Evolutionary conservation across 2,113 vertebrate species (phyloP).

Genomic region (Plectropomus leopardus): DNA sequence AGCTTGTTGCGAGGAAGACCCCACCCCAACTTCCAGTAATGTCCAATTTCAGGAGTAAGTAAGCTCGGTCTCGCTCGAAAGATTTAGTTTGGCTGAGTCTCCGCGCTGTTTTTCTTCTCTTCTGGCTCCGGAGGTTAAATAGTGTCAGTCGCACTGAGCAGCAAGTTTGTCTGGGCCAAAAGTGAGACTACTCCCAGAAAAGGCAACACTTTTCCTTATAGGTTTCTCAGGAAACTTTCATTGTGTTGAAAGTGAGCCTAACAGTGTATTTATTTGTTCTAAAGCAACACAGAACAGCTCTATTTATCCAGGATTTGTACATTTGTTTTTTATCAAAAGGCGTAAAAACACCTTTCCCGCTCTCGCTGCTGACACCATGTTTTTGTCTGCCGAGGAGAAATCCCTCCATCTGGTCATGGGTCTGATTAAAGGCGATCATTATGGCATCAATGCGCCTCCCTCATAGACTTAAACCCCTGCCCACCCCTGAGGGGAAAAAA

Average conservation of each 20-base stretch:
- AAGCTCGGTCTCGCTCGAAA: slow-evolving; percentile 55
- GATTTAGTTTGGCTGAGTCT: slow-evolving; percentile 73
- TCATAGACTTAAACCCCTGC: slow-evolving; percentile 76
- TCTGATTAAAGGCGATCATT: slow-evolving; percentile 86
- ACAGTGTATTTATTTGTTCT: slow-evolving; percentile 60
- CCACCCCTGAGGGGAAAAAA: slow-evolving; percentile 72
- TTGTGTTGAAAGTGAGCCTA: slow-evolving; percentile 20
- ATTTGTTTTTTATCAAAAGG: slow-evolving; percentile 63
- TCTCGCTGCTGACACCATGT: slow-evolving; percentile 71
- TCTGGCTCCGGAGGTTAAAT: slow-evolving; percentile 75
- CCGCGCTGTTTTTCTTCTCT: slow-evolving; percentile 68
- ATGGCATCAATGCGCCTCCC: slow-evolving; percentile 80
- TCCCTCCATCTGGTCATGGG: slow-evolving; percentile 82
- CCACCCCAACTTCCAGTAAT: slow-evolving; percentile 64
- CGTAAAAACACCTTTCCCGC: slow-evolving; percentile 59
- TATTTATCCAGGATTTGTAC: slow-evolving; percentile 53
- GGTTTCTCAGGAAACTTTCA: slow-evolving; percentile 51
- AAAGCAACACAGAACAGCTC: slow-evolving; percentile 12
- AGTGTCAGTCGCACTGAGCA: slow-evolving; percentile 67
- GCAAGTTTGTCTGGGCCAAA: slow-evolving; percentile 62
- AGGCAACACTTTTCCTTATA: slow-evolving; percentile 47
- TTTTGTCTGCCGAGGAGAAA: slow-evolving; percentile 73
- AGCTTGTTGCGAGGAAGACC: slow-evolving; percentile 49
- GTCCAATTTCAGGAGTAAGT: slow-evolving; percentile 72
- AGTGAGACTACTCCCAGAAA: slow-evolving; percentile 67